These are phyloP conservation scores for Chamaetylas fuelleborni DNA, from an alignment of 2,113 vertebrate species.

Conservation along the genomic window DNA sequence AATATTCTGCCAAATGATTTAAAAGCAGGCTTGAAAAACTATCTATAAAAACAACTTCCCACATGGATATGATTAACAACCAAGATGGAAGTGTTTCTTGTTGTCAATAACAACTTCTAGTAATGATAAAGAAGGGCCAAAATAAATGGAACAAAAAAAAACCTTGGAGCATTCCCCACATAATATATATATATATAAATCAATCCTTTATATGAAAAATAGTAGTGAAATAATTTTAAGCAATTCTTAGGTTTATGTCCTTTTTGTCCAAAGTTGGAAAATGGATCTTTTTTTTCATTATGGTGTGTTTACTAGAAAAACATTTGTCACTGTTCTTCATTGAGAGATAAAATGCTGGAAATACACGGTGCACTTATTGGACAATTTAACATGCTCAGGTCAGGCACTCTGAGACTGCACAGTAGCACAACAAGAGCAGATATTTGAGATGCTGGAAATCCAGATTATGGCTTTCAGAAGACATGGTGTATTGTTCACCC, in stretches of 20 bases:
- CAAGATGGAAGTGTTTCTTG: conserved; percentile 31
- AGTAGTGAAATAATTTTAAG: not conserved
- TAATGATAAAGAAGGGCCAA: conserved; percentile 17
- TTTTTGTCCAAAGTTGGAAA: conserved; percentile 33
- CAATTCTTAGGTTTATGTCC: not conserved
- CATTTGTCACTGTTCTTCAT: conserved; percentile 52
- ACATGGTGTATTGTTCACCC: conserved; percentile 21
- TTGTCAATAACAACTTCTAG: conserved; percentile 48
- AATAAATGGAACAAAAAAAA: not conserved
- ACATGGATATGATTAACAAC: conserved; percentile 49
- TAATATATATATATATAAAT: not conserved
- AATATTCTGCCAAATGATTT: conserved; percentile 43
- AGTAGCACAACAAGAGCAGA: conserved; percentile 19
- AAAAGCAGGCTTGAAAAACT: conserved; percentile 45
- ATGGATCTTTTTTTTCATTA: conserved; percentile 13
- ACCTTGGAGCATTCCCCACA: not conserved
- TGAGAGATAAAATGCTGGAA: conserved; percentile 46
- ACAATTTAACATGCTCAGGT: conserved; percentile 1
- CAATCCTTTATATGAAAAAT: conserved; percentile 10
- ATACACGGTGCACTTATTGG: not conserved
- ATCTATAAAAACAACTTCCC: conserved; percentile 38
- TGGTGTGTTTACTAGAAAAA: conserved; percentile 42
- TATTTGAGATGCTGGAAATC: conserved; percentile 11
- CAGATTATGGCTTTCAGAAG: conserved; percentile 25
- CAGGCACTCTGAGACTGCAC: conserved; percentile 20